Conservation (phyloP, 2,888 invertebrate genomes). For the Caenorhabditis sp. region DNA sequence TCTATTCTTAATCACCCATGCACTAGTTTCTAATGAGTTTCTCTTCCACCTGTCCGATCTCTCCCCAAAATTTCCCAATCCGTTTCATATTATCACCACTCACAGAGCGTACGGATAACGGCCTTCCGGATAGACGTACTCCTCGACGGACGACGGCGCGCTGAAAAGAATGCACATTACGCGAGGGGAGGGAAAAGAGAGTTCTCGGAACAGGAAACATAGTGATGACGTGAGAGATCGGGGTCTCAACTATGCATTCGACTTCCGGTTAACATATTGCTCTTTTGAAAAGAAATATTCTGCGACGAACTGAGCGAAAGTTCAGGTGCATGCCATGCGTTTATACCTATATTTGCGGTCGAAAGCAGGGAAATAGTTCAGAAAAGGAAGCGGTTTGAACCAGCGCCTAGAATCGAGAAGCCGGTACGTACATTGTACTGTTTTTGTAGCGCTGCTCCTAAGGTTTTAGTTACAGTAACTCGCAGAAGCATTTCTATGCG, state of each 20-base stretch:
- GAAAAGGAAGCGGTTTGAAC: conserved; percentile 7
- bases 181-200: no score
- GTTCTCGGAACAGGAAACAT: no score
- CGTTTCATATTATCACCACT: neutral
- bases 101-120: conserved; percentile 42
- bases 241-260: no score
- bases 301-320: no score
- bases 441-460: no score
- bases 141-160: conserved; percentile 1
- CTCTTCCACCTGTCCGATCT: neutral
- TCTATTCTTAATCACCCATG: neutral
- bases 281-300: no score
- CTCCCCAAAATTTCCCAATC: neutral
- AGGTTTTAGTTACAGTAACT: no score
- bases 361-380: neutral
- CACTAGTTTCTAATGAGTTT: conserved; percentile 1
- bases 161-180: conserved; percentile 17
- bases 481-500: no score
- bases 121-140: conserved; percentile 36
- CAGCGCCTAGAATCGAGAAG: conserved; percentile 4
- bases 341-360: neutral
- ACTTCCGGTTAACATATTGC: no score
- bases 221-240: no score
- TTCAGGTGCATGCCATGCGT: no score
- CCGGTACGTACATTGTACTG: neutral